Conservation (phyloP, 35 echinoderm and acorn worm species). For the Stichopus chloronotus region DNA sequence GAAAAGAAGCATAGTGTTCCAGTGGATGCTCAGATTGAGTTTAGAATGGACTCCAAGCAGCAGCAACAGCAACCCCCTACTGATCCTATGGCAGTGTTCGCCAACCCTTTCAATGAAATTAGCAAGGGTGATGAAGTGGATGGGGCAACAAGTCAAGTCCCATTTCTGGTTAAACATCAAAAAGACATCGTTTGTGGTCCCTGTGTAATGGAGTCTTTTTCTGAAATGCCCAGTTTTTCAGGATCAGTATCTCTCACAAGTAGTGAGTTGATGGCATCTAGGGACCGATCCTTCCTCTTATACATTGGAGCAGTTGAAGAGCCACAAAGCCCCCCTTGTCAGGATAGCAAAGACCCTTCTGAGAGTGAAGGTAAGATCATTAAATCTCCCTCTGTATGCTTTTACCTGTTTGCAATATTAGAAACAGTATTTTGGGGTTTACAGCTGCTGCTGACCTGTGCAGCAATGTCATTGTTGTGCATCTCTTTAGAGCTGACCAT, state of each 20-base stretch:
- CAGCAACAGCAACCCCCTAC: conserved; percentile 5
- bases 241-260: conserved; percentile 91
- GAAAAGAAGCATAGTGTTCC: conserved; percentile 59
- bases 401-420: too few relatives aligned
- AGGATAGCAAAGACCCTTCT: not conserved
- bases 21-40: conserved; percentile 88
- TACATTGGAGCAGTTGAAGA: conserved; percentile 76
- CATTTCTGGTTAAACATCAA: conserved; percentile 71
- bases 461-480: too few relatives aligned
- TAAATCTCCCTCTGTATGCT: too few relatives aligned
- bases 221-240: conserved; percentile 80
- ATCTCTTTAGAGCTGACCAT: too few relatives aligned
- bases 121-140: conserved; percentile 22
- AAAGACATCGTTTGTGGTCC: conserved; percentile 94
- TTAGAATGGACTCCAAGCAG: conserved; percentile 72
- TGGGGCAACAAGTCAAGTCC: conserved; percentile 33
- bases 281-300: conserved; percentile 84
- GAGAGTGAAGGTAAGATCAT: not conserved
- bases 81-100: conserved; percentile 58
- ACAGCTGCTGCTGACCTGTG: too few relatives aligned
- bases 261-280: conserved; percentile 74
- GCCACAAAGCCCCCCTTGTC: not conserved
- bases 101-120: conserved; percentile 33
- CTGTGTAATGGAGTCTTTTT: conserved; percentile 78
- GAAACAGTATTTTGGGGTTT: too few relatives aligned